Percentiles rank a stretch among this genome's conserved stretches.
Conservation (phyloP, 2,113 vertebrate species). For the Micronycteris hirsuta region DNA sequence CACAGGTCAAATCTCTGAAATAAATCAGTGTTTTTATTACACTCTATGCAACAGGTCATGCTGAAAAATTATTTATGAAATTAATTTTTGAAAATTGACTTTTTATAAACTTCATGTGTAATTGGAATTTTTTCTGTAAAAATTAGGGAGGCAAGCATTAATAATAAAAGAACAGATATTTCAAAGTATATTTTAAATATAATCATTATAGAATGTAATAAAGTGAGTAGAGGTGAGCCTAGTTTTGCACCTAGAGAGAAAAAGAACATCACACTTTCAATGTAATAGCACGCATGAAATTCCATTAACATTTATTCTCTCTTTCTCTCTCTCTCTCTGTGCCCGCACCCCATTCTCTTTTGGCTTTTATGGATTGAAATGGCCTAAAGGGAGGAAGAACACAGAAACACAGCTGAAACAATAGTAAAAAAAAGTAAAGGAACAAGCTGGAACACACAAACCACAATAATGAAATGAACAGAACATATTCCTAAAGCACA, state of each 20-base stretch:
- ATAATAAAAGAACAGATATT: not conserved
- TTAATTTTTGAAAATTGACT: constrained; percentile 36
- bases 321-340: not conserved
- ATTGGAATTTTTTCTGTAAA: not conserved
- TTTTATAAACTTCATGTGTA: not conserved
- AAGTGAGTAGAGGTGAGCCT: not conserved
- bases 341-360: not conserved
- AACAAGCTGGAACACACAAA: not conserved
- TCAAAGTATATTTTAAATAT: not conserved
- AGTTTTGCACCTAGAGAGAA: not conserved
- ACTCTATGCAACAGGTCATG: not conserved
- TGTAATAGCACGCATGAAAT: not conserved
- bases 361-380: not conserved
- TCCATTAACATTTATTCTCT: not conserved
- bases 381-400: not conserved
- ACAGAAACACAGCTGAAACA: not conserved
- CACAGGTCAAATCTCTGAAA: not conserved
- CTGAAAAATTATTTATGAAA: not conserved
- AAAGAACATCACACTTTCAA: not conserved
- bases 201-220: not conserved
- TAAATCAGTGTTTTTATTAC: not conserved
- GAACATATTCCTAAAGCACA: not conserved
- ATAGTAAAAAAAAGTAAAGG: not conserved
- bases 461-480: not conserved
- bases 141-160: not conserved